Evolutionary conservation across 2,113 vertebrate genomes (phyloP).

Genomic region (Monopterus albus): DNA sequence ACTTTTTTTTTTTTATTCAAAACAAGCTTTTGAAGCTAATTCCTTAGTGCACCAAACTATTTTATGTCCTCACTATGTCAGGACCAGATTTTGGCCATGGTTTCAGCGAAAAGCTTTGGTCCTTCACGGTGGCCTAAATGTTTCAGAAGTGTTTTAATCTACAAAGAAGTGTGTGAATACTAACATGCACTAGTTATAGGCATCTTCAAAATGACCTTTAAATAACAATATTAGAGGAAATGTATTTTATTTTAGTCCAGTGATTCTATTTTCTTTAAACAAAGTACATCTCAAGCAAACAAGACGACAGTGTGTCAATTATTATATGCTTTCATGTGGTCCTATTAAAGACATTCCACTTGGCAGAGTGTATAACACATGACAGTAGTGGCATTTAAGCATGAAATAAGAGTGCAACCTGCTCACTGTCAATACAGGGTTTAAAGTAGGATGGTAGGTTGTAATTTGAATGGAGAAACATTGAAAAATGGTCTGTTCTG

Average conservation of each 20-base stretch:
- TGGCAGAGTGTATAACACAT: conserved; percentile 8
- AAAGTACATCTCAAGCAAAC: neutral
- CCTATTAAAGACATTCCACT: neutral
- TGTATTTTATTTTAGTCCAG: neutral
- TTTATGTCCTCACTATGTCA: too few species aligned
- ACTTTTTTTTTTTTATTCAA: too few species aligned
- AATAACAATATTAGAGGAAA: too few species aligned
- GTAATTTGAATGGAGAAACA: conserved; percentile 3
- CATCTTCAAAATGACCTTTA: conserved; percentile 7
- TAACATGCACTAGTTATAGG: neutral
- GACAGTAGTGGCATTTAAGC: conserved; percentile 2
- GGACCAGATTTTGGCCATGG: too few species aligned
- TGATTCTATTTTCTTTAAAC: neutral
- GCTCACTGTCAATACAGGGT: neutral
- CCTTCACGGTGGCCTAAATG: neutral
- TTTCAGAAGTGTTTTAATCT: neutral
- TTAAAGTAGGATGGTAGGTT: neutral
- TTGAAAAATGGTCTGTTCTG: neutral
- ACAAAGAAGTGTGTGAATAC: neutral
- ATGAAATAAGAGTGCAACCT: conserved; percentile 6
- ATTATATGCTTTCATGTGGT: neutral
- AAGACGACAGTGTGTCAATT: neutral
- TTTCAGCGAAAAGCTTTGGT: too few species aligned
- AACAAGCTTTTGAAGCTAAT: too few species aligned
- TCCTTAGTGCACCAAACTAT: too few species aligned